Conservation (phyloP, 2,888 invertebrate genomes). For the Pilophorus perplexus region DNA sequence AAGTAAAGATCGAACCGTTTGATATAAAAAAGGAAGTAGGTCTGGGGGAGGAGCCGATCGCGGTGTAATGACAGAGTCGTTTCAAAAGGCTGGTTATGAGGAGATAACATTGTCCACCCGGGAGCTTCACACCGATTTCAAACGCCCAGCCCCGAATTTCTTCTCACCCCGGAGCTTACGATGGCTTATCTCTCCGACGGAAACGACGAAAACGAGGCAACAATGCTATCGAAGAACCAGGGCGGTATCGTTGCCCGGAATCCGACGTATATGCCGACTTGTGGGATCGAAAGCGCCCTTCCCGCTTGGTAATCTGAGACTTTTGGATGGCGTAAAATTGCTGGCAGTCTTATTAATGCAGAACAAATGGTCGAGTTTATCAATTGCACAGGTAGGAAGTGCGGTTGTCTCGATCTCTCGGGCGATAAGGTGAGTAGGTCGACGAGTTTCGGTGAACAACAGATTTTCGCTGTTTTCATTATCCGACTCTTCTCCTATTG, state of each 20-base stretch:
- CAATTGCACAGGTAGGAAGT: too few relatives aligned
- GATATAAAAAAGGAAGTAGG: too few relatives aligned
- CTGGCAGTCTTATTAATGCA: constrained; percentile 28
- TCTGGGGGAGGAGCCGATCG: too few relatives aligned
- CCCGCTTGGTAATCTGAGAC: constrained; percentile 17
- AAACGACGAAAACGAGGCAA: constrained; percentile 17
- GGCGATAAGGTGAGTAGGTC: too few relatives aligned
- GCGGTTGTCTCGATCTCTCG: too few relatives aligned
- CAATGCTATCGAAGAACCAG: constrained; percentile 30
- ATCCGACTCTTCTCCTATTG: too few relatives aligned
- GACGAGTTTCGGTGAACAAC: too few relatives aligned
- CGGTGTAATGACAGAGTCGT: constrained; percentile 17
- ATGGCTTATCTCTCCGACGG: not conserved
- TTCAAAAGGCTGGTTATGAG: constrained; percentile 31
- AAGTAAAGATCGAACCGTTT: too few relatives aligned
- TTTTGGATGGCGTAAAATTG: constrained; percentile 10
- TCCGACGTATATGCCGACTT: too few relatives aligned
- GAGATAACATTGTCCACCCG: constrained; percentile 23
- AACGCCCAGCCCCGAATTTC: not conserved
- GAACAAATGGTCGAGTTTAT: constrained; percentile 19
- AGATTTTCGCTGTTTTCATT: too few relatives aligned
- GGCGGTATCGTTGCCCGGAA: too few relatives aligned
- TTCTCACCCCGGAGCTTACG: not conserved
- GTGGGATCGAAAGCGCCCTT: not conserved
- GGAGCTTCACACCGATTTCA: constrained; percentile 19